Evolutionary conservation across 2,113 vertebrate species (phyloP).

Genomic region (Felis chaus): DNA sequence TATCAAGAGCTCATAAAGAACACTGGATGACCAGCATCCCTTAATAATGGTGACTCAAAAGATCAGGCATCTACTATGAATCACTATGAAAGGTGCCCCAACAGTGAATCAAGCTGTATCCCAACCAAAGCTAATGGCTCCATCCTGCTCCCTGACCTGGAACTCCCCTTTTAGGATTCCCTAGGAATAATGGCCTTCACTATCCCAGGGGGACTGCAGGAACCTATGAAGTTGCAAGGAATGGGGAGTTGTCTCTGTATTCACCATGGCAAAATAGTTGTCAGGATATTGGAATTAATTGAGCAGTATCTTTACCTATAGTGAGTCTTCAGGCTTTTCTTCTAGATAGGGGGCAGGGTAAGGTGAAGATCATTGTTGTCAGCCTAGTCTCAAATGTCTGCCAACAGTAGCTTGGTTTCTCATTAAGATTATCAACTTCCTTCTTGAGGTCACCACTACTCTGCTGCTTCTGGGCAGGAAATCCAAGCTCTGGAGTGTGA

Average conservation of each 20-base stretch:
- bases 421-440: not conserved
- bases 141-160: not conserved
- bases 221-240: not conserved
- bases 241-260: not conserved
- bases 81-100: conserved; percentile 25
- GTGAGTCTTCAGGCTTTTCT: not conserved
- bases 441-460: not conserved
- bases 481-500: not conserved
- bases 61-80: conserved; percentile 1
- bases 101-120: not conserved
- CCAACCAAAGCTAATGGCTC: not conserved
- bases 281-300: conserved; percentile 13
- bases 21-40: not conserved
- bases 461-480: not conserved
- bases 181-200: conserved; percentile 18
- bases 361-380: not conserved
- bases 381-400: not conserved
- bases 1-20: conserved; percentile 27
- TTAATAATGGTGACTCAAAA: conserved; percentile 58
- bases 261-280: conserved; percentile 33
- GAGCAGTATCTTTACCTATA: not conserved
- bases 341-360: not conserved
- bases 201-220: not conserved
- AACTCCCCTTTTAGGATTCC: conserved; percentile 33
- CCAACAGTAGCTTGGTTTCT: not conserved